Evolutionary conservation across 1,140 invertebrate species (phyloP).

Genomic region (Apocrypta bakeri): DNA sequence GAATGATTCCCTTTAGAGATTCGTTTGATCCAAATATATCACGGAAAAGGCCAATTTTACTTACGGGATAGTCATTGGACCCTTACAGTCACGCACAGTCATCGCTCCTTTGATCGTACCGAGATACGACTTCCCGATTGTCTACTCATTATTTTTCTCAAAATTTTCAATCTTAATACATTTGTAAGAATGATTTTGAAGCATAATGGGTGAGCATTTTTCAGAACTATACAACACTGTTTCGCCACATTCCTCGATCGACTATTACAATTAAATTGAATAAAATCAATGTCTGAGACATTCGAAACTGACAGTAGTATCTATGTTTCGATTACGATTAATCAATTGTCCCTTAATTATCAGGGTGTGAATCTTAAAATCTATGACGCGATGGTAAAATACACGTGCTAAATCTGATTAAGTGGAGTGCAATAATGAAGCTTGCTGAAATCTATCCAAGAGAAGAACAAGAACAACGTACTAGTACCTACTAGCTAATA

Average conservation of each 20-base stretch:
- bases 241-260: neutral
- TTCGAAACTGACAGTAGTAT: no score
- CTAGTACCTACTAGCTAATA: constrained; percentile 53
- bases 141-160: no score
- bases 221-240: neutral
- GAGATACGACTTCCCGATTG: neutral
- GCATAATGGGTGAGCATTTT: no score
- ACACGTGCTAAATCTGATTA: constrained; percentile 45
- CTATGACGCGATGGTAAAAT: neutral
- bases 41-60: neutral
- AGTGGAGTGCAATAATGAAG: constrained; percentile 57
- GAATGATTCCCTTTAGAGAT: no score
- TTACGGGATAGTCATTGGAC: no score
- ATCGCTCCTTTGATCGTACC: constrained; percentile 61
- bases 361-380: neutral
- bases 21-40: no score
- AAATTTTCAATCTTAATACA: no score
- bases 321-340: constrained; percentile 16
- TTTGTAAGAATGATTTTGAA: no score
- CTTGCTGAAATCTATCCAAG: constrained; percentile 28
- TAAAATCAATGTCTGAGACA: no score
- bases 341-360: constrained; percentile 39
- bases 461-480: neutral
- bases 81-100: constrained; percentile 50
- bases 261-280: neutral